phyloP scores from a whole-genome alignment of 2,113 vertebrate genomes.

The Felis catus region DNA sequence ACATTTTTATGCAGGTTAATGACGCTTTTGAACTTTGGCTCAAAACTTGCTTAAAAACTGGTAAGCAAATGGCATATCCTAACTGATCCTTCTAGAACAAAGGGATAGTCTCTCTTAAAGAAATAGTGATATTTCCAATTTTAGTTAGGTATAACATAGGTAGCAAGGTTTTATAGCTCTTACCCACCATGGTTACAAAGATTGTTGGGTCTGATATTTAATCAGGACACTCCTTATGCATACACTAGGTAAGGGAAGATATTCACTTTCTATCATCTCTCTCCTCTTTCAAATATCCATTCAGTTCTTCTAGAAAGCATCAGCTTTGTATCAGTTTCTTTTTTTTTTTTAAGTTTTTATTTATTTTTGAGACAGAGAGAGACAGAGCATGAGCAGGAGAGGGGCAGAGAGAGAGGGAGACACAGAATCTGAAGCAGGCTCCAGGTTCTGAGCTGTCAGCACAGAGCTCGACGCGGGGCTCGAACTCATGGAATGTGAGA shows the following conservation, averaged over 20 bases:
- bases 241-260: not conserved
- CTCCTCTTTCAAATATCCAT: not conserved
- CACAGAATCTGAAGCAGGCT: too few relatives aligned
- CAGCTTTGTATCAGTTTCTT: not conserved
- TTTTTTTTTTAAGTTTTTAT: constrained; percentile 30
- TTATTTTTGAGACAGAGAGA: too few relatives aligned
- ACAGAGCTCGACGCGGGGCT: too few relatives aligned
- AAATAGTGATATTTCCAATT: not conserved
- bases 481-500: too few relatives aligned
- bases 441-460: too few relatives aligned
- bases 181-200: not conserved
- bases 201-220: not conserved
- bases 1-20: not conserved
- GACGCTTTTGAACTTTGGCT: not conserved
- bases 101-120: not conserved
- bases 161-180: not conserved
- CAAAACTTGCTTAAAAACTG: not conserved
- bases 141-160: not conserved
- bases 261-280: not conserved
- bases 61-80: not conserved
- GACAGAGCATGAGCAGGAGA: too few relatives aligned
- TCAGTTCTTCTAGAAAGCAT: not conserved
- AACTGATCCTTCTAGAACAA: not conserved
- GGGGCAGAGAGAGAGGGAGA: too few relatives aligned
- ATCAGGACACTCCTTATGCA: not conserved